Evolutionary conservation across 2,113 vertebrate species (phyloP).

Genomic region (Hipposideros armiger): DNA sequence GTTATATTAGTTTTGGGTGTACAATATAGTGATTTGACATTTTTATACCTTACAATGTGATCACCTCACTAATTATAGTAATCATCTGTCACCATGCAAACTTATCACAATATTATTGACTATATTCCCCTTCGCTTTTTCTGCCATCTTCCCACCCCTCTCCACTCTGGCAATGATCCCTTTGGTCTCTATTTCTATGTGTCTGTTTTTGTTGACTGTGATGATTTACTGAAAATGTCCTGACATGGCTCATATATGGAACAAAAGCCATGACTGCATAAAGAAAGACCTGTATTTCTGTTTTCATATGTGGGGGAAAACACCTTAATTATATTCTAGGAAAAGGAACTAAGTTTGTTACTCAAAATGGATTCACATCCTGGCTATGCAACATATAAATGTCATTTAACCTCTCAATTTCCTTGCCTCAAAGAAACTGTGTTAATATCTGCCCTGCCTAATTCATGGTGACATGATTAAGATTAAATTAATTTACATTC

Average conservation of each 20-base stretch:
- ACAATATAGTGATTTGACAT: background rate
- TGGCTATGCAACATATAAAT: background rate
- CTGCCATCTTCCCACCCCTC: too few relatives aligned
- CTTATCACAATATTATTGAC: background rate
- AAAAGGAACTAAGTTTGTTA: background rate
- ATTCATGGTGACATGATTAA: background rate
- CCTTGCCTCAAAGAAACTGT: background rate
- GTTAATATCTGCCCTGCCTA: background rate
- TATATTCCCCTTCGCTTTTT: background rate
- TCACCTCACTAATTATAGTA: background rate
- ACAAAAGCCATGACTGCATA: background rate
- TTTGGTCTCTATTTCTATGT: background rate
- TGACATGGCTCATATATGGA: background rate
- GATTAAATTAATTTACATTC: background rate
- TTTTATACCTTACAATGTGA: background rate
- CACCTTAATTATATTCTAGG: background rate
- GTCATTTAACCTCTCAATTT: constrained; percentile 26
- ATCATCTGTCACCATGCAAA: background rate
- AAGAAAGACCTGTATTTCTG: background rate
- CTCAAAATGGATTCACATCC: background rate
- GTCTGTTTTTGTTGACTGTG: background rate
- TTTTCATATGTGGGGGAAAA: background rate
- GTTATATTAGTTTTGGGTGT: background rate
- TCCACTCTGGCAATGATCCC: background rate
- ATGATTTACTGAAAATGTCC: background rate